A percentile compares a stretch with the other conserved stretches of the same genome.
These are phyloP conservation scores for Theocolax elegans DNA, from an alignment of 1,140 invertebrate species.

Conservation along the genomic window DNA sequence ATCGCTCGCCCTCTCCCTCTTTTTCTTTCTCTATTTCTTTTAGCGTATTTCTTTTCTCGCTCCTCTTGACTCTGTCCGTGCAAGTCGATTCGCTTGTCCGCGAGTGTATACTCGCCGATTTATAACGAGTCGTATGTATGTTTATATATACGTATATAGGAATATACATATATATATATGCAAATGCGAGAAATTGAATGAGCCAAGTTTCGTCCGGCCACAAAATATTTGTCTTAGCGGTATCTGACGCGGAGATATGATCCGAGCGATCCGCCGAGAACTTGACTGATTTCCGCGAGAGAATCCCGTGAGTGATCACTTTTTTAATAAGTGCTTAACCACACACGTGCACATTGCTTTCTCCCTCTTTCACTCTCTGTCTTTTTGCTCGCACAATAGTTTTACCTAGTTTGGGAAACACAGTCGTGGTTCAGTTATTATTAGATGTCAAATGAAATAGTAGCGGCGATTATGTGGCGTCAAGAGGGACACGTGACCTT, in stretches of 20 bases:
- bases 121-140: not conserved
- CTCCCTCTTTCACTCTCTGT: slow-evolving; percentile 33
- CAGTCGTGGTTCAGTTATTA: slow-evolving; percentile 65
- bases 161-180: not conserved
- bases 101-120: not conserved
- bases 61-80: slow-evolving; percentile 33
- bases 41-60: slow-evolving; percentile 36
- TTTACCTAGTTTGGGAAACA: slow-evolving; percentile 70
- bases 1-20: slow-evolving; percentile 38
- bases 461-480: slow-evolving; percentile 18
- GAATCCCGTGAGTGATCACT: not conserved
- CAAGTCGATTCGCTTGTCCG: slow-evolving; percentile 10
- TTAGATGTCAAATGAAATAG: slow-evolving; percentile 40
- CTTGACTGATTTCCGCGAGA: slow-evolving; percentile 24
- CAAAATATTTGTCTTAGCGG: slow-evolving; percentile 36
- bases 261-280: slow-evolving; percentile 28
- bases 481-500: slow-evolving; percentile 9
- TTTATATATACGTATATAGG: not conserved
- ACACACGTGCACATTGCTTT: no score
- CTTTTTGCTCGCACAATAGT: slow-evolving; percentile 56
- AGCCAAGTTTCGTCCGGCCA: not conserved
- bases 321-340: no score
- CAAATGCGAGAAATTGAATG: slow-evolving; percentile 1
- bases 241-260: slow-evolving; percentile 23
- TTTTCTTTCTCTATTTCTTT: slow-evolving; percentile 41